Percentiles rank a stretch among this genome's conserved stretches.
Conservation (phyloP, 2,888 invertebrate genomes). For the Invenusta paracnida region DNA sequence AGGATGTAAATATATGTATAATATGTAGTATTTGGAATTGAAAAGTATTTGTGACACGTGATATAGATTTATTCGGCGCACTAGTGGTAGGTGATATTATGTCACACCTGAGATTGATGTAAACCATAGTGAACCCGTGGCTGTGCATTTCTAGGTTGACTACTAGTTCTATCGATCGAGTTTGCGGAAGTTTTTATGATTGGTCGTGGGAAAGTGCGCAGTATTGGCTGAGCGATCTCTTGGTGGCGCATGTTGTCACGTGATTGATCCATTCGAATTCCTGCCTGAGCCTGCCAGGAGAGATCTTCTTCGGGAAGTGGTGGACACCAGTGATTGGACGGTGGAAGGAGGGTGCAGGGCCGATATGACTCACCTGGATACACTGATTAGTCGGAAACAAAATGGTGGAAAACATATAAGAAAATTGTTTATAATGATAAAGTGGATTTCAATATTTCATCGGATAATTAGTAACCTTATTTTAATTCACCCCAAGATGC, state of each 20-base stretch:
- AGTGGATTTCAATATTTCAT: no score
- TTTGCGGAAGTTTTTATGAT: conserved; percentile 4
- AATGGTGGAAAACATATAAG: no score
- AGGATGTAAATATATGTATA: no score
- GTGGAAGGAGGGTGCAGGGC: not conserved
- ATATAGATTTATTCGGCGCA: no score
- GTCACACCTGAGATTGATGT: conserved; percentile 1
- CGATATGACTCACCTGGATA: not conserved
- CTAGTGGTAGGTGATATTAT: no score
- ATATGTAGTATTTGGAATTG: no score
- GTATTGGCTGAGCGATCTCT: not conserved
- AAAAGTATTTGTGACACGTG: no score
- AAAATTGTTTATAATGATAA: no score
- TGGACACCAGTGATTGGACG: conserved; percentile 21
- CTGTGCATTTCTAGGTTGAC: not conserved
- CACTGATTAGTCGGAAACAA: no score
- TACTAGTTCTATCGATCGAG: not conserved
- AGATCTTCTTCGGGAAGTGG: not conserved
- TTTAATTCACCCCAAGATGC: no score
- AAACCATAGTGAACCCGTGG: not conserved
- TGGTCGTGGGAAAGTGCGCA: conserved; percentile 2
- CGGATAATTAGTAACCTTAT: no score
- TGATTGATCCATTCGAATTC: not conserved
- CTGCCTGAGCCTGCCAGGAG: not conserved
- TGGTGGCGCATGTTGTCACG: not conserved